Base-by-base conservation (phyloP, 2,113 vertebrate genomes). In the Corythornis cristatus region DNA sequence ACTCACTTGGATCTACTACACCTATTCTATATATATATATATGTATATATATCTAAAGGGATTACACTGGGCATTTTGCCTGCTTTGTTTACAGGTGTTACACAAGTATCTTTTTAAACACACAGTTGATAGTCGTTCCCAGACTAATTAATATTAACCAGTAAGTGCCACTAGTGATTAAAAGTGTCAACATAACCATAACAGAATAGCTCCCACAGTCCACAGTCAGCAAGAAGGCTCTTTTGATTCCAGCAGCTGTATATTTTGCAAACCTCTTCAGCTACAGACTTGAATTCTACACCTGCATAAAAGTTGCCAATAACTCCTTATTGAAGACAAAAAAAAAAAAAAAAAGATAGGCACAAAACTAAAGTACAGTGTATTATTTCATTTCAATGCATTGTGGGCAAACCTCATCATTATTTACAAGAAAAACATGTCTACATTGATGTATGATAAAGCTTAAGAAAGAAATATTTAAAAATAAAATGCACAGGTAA, bases 401-500 rank as follows among this genome's bases (percentile, higher is more conserved):
- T 71, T 70, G 83, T 95, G 77, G 79, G 88, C 76, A 95, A 96
- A 93, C 26, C 26, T 87, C 66, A 86, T 87, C 53, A 70, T 68
- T 96, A 97, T 95, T 96, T 96, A 97, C 79, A 97, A 65, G 83
- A 88, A 91, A 86, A 91, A 94, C 22, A 91, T 28, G 56, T 62
- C 92, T 96, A 94, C 91, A 86, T 53, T 65, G 21, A 84, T 91
- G 76, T 67, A 67, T 73, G 77, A 80, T 62, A 92, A 96, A 90
- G 83, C 65, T 93, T 83, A 73, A 81, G 67, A 77, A 87, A 88
- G 46, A 91, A 88, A 33, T 28, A 81, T 61, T 96, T 93, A 54
- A 91, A 94, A 97, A 95, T 66, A 95, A 92, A 95, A 95, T 21
- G 76, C 89, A 93, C 74, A 73, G 72, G 87, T 78, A 85, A 83